Conservation (phyloP, 2,888 invertebrate species). For the Pinctada fucata region DNA sequence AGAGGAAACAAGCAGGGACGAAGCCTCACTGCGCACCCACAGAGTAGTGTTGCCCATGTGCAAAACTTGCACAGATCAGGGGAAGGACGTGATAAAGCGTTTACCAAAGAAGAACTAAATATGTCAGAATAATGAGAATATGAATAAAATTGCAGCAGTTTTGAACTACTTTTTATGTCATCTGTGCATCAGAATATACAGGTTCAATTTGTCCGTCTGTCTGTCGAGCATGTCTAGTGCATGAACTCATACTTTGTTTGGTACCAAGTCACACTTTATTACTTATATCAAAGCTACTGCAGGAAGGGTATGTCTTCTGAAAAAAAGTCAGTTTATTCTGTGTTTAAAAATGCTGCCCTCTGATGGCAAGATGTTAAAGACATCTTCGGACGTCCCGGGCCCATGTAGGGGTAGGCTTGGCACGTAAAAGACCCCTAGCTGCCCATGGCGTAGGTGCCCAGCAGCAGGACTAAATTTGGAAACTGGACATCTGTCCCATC, state of each 20-base stretch:
- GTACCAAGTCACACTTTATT: neutral
- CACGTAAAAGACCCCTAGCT: no score
- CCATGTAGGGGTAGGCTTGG: no score
- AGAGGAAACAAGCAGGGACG: constrained; percentile 7
- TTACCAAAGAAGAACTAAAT: constrained; percentile 21
- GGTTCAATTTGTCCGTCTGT: constrained; percentile 3
- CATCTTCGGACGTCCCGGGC: no score
- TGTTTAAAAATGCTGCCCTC: neutral
- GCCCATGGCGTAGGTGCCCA: no score
- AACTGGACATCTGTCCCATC: no score
- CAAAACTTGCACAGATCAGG: constrained; percentile 5
- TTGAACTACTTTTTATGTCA: neutral
- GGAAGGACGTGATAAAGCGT: constrained; percentile 14
- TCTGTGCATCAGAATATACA: constrained; percentile 1
- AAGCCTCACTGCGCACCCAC: neutral
- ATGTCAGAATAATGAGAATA: neutral
- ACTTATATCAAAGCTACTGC: constrained; percentile 1
- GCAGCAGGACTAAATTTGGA: no score
- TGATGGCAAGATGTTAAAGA: no score
- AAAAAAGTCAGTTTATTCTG: neutral
- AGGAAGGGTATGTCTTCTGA: neutral
- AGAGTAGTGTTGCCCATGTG: constrained; percentile 31
- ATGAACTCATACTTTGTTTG: neutral
- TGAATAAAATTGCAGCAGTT: neutral
- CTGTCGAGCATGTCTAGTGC: neutral